Conservation (phyloP, 2,888 invertebrate genomes). For the Epsilonema sp. region DNA sequence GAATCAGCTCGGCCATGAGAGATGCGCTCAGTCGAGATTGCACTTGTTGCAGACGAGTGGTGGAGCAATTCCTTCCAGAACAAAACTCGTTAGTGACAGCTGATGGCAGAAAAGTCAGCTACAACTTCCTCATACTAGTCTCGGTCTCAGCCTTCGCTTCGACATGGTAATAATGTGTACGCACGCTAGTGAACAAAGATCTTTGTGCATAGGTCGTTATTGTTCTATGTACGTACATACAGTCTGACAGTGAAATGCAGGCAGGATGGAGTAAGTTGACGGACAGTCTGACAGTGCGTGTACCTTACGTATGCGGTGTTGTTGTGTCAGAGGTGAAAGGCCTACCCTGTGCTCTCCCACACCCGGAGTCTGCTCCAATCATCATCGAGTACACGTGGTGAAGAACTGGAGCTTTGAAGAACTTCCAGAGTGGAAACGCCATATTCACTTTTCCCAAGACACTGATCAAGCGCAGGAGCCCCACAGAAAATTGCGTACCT, state of each 20-base stretch:
- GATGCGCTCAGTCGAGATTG: slow-evolving; percentile 51
- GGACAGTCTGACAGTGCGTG: too few relatives aligned
- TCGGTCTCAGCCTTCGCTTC: slow-evolving; percentile 60
- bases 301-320: too few relatives aligned
- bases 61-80: slow-evolving; percentile 48
- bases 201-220: too few relatives aligned
- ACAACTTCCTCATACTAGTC: slow-evolving; percentile 62
- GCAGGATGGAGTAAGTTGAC: too few relatives aligned
- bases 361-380: slow-evolving; percentile 66
- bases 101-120: slow-evolving; percentile 38
- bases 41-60: slow-evolving; percentile 54
- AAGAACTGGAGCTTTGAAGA: slow-evolving; percentile 51
- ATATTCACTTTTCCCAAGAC: slow-evolving; percentile 74
- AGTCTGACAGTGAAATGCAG: too few relatives aligned
- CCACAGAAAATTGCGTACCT: slow-evolving; percentile 87
- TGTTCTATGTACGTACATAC: too few relatives aligned
- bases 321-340: slow-evolving; percentile 5
- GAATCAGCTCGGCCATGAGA: not conserved
- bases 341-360: slow-evolving; percentile 23
- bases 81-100: slow-evolving; percentile 41
- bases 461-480: slow-evolving; percentile 81
- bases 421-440: slow-evolving; percentile 53
- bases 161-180: slow-evolving; percentile 46
- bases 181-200: too few relatives aligned
- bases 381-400: slow-evolving; percentile 51